Base-by-base conservation (phyloP, 2,113 vertebrate species). In the Pholis gunnellus region DNA sequence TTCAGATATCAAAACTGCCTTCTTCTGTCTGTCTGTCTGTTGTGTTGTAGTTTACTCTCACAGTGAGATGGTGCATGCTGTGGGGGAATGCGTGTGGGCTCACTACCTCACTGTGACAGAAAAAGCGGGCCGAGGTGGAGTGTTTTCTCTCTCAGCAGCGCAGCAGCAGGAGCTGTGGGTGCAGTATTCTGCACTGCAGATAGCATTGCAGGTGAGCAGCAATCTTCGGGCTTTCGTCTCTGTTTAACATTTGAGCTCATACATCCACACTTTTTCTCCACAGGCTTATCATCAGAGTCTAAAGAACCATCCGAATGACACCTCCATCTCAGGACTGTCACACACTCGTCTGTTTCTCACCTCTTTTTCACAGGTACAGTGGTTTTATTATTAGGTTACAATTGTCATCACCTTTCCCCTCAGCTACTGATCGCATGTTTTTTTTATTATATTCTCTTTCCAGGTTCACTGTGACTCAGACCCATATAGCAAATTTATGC, bases 121-220 rank as follows among this genome's bases (percentile, higher is more conserved):
- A 52, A 81, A 72, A 44, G 25, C 67, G 8, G 81, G 77, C 42
- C 50, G 46, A 44, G 82, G 60, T 31, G 84, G 31, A 46, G 78
- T 2, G 17, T 44, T 59, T 11, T 57, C 60, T 25, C 92, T 95
- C 5, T 84, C 94, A 2, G 56, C 81, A 1, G 60, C 61, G 1
- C 92, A 94, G 88, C 93, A 85, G 88, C 89, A 94, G 85, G 95
- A 95, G 82, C 84, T 94, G 69, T 96, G 95, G 95, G 83, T 95
- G 78, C 95, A 95, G 82, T 94, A 94, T 66, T 90, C 92, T 25
- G 95, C 95, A 29, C 93, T 96, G 79, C 90, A 95, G 90, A 87
- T 94, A 54, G 92, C 95, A 0, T 75, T 95, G 69, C 79, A 94
- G 91, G 95, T 95, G 70, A 85, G 90, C 25, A 77, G 64, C 29